Conservation (phyloP, 1,140 invertebrate species). For the Platyscapa corneri region DNA sequence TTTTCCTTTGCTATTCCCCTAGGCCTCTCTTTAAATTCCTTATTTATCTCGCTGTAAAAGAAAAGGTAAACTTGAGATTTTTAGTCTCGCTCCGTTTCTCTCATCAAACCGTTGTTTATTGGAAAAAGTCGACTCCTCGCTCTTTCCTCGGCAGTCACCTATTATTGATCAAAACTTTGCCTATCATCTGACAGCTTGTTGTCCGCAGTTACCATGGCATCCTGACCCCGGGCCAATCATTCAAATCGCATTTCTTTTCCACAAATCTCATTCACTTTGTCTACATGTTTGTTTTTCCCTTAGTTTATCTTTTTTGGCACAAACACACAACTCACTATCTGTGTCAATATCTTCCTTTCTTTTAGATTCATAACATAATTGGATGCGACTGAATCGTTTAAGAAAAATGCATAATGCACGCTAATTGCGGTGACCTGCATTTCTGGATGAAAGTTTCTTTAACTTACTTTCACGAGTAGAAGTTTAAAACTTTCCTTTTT, state of each 20-base stretch:
- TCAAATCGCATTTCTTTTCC: constrained; percentile 61
- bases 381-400: neutral
- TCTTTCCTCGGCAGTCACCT: constrained; percentile 62
- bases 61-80: neutral
- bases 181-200: constrained; percentile 75
- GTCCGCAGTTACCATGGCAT: constrained; percentile 73
- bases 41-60: neutral
- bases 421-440: neutral
- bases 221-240: constrained; percentile 63
- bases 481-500: too few relatives aligned
- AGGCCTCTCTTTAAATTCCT: neutral
- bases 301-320: neutral
- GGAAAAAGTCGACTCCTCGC: neutral
- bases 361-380: too few relatives aligned
- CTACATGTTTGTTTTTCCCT: neutral
- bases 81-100: neutral
- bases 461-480: too few relatives aligned
- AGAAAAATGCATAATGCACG: neutral
- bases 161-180: constrained; percentile 75
- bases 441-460: neutral
- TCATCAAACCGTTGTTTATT: neutral
- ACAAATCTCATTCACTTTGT: constrained; percentile 41
- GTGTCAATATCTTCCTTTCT: too few relatives aligned
- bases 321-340: neutral
- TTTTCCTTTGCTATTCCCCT: neutral